These are phyloP conservation scores for Pachydiplax longipennis DNA, from an alignment of 2,888 invertebrate genomes.

Conservation along the genomic window DNA sequence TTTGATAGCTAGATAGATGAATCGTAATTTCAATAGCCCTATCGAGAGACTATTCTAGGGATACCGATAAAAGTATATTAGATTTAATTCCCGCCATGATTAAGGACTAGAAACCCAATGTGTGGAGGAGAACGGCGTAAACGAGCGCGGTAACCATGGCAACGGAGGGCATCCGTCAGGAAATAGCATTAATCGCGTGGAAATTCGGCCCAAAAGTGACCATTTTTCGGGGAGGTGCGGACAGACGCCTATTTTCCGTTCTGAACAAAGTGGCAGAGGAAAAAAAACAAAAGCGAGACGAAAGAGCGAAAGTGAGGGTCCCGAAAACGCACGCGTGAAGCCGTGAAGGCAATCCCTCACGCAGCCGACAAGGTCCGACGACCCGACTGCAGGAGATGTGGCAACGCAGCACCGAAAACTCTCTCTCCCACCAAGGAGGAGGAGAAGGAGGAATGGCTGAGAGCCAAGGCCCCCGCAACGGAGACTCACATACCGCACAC, in stretches of 20 bases:
- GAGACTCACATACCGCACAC: slow-evolving; percentile 45
- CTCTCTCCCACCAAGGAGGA: not conserved
- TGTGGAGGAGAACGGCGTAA: too few relatives aligned
- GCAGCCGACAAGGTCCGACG: not conserved
- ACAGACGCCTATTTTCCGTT: not conserved
- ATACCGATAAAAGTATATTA: too few relatives aligned
- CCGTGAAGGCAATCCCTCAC: slow-evolving; percentile 33
- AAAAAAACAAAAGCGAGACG: not conserved
- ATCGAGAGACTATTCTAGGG: too few relatives aligned
- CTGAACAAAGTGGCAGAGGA: not conserved
- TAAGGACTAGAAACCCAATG: too few relatives aligned
- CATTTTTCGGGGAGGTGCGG: not conserved
- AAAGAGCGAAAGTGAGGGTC: not conserved
- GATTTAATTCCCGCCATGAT: too few relatives aligned
- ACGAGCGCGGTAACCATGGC: too few relatives aligned
- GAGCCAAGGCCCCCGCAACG: slow-evolving; percentile 37
- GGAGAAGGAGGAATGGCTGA: not conserved
- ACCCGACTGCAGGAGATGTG: not conserved
- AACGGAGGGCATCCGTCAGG: too few relatives aligned
- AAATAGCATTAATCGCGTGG: too few relatives aligned
- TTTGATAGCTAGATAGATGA: too few relatives aligned
- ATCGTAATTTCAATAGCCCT: too few relatives aligned
- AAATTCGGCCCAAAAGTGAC: not conserved
- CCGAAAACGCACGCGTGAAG: slow-evolving; percentile 39
- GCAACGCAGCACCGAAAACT: slow-evolving; percentile 33